These are phyloP conservation scores for Pyralis farinalis DNA, from an alignment of 2,888 invertebrate genomes.

Conservation along the genomic window DNA sequence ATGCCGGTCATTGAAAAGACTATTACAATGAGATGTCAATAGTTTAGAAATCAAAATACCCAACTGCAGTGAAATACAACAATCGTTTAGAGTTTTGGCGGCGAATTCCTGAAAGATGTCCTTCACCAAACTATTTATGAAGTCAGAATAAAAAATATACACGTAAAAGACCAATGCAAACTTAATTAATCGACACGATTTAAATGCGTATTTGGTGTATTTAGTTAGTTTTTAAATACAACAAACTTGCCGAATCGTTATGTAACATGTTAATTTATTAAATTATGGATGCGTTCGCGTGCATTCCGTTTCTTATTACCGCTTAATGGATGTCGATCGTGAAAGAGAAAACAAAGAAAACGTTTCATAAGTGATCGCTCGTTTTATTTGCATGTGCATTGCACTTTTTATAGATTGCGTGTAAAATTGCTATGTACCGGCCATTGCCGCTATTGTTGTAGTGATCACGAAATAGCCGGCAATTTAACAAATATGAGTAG, in stretches of 20 bases:
- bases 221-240: not conserved
- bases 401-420: conserved; percentile 6
- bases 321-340: conserved; percentile 37
- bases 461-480: no score
- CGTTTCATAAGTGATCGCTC: conserved; percentile 14
- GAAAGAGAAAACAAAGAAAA: conserved; percentile 50
- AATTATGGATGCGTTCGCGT: conserved; percentile 37
- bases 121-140: no score
- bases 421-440: not conserved
- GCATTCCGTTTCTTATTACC: conserved; percentile 31
- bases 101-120: no score
- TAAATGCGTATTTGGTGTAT: not conserved
- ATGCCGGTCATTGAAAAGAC: no score
- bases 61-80: no score
- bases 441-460: not conserved
- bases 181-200: not conserved
- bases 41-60: no score
- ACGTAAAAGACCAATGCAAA: no score
- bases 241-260: not conserved
- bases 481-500: no score
- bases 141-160: no score
- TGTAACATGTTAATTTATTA: conserved; percentile 13
- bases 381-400: conserved; percentile 9
- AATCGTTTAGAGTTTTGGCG: no score
- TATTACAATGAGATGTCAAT: no score